Evolutionary conservation across 2,797 vertebrate genomes (phyloP).

Genomic region (Melanotaenia maccullochi): DNA sequence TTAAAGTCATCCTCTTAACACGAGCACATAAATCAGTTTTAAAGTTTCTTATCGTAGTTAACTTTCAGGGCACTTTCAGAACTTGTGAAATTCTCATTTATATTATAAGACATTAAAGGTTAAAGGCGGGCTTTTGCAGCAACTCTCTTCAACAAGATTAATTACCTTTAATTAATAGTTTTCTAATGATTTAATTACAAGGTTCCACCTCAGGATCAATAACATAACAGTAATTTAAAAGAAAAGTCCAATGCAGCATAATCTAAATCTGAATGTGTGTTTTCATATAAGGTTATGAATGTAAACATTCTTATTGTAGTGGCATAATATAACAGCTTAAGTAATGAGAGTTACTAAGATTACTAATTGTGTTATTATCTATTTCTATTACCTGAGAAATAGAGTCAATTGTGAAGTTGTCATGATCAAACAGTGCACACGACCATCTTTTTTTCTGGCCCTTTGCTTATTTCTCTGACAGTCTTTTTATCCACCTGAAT

Average conservation of each 20-base stretch:
- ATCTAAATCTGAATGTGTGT: not conserved
- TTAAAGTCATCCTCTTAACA: too few species aligned
- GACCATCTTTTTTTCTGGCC: not conserved
- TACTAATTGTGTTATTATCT: not conserved
- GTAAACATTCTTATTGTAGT: not conserved
- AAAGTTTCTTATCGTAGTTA: too few species aligned
- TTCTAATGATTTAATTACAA: not conserved
- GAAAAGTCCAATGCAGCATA: not conserved
- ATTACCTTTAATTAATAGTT: too few species aligned
- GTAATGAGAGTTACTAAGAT: not conserved
- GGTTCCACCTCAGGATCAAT: not conserved
- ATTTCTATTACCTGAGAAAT: not conserved
- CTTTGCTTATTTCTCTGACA: slow-evolving; percentile 40
- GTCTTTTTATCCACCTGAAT: slow-evolving; percentile 36
- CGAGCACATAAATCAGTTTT: too few species aligned
- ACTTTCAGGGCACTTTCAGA: too few species aligned
- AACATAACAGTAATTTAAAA: not conserved
- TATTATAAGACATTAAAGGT: too few species aligned
- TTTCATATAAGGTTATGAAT: not conserved
- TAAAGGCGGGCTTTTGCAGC: too few species aligned
- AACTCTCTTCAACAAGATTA: too few species aligned
- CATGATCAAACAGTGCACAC: not conserved
- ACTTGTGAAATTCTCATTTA: too few species aligned
- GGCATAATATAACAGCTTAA: not conserved
- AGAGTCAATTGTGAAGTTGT: not conserved